These are phyloP conservation scores for Apodemus sylvaticus DNA, from an alignment of 2,113 vertebrate genomes.

Conservation along the genomic window DNA sequence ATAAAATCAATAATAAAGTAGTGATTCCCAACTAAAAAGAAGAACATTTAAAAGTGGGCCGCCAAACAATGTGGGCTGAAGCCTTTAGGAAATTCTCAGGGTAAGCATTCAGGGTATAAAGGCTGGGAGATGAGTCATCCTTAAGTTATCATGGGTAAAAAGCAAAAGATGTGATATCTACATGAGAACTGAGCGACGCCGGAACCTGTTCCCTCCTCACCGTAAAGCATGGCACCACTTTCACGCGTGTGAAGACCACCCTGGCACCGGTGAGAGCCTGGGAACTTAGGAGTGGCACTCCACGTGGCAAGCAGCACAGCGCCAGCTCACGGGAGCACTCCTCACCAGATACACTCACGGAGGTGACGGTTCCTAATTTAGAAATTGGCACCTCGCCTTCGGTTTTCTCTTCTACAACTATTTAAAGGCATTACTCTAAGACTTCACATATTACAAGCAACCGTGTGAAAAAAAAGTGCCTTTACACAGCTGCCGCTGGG, in stretches of 20 bases:
- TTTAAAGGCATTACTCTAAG: slow-evolving; percentile 70
- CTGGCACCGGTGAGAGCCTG: neutral
- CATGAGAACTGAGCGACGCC: neutral
- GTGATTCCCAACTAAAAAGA: slow-evolving; percentile 19
- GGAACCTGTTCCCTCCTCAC: neutral
- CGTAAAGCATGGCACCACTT: neutral
- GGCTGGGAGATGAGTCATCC: neutral
- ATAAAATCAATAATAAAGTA: slow-evolving; percentile 38
- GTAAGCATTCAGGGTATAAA: neutral
- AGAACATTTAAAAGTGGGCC: neutral
- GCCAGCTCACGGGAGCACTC: neutral
- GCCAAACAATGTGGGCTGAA: neutral
- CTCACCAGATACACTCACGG: neutral
- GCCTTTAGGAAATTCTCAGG: neutral
- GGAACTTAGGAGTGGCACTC: neutral
- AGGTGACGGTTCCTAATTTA: slow-evolving; percentile 48
- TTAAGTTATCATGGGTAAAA: neutral
- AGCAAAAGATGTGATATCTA: neutral
- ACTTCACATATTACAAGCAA: slow-evolving; percentile 55
- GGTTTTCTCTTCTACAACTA: slow-evolving; percentile 62
- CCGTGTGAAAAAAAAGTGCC: slow-evolving; percentile 22
- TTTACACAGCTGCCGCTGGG: slow-evolving; percentile 58
- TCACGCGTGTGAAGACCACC: neutral
- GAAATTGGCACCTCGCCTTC: slow-evolving; percentile 49
- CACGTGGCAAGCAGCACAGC: neutral